Percentiles rank a stretch among this genome's conserved stretches.
phyloP scores from a whole-genome alignment of 2,888 invertebrate species.

The Platynereis dumerilii region DNA sequence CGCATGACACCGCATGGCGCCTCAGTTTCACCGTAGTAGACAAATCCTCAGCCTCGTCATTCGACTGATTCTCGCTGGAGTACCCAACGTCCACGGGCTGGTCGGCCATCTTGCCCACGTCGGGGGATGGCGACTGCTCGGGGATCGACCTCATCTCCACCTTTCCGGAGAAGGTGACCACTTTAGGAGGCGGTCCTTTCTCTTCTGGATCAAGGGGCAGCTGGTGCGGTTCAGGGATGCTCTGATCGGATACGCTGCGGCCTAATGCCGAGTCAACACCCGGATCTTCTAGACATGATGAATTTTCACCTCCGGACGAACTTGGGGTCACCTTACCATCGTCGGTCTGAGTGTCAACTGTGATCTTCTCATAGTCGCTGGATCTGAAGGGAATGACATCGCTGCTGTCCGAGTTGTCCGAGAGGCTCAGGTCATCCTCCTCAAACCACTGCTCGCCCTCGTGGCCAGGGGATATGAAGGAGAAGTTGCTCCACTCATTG shows the following conservation, averaged over 20 bases:
- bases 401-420: constrained; percentile 26
- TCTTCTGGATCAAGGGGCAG: constrained; percentile 19
- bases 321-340: constrained; percentile 14
- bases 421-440: constrained; percentile 15
- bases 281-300: constrained; percentile 13
- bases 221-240: constrained; percentile 18
- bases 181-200: constrained; percentile 16
- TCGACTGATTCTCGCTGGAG: constrained; percentile 63
- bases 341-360: constrained; percentile 33
- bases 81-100: constrained; percentile 59
- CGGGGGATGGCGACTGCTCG: neutral
- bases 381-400: constrained; percentile 41
- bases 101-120: neutral
- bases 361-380: constrained; percentile 40
- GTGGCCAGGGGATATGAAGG: neutral
- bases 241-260: constrained; percentile 34
- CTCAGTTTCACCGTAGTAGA: constrained; percentile 7
- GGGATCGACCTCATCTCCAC: constrained; percentile 22
- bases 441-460: constrained; percentile 5
- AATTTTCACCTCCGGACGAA: constrained; percentile 6
- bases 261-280: constrained; percentile 36
- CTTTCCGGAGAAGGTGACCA: constrained; percentile 27
- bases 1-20: constrained; percentile 1
- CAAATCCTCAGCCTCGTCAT: constrained; percentile 50
- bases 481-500: constrained; percentile 1